Evolutionary conservation across 2,888 invertebrate species (phyloP).

Genomic region (Herminia tarsipennalis): DNA sequence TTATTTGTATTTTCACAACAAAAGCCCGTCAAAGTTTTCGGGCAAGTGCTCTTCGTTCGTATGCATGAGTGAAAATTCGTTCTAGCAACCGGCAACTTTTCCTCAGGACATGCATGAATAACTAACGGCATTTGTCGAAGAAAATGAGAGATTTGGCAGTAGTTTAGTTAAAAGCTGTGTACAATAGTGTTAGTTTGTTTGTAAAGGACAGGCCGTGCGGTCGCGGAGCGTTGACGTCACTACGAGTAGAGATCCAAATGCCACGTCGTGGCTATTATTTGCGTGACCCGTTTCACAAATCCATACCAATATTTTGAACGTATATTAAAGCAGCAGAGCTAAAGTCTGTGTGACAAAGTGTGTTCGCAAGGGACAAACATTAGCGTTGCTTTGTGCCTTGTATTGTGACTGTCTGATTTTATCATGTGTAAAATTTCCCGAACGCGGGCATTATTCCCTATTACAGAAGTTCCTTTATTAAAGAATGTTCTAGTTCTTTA

Average conservation of each 20-base stretch:
- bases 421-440: too few species aligned
- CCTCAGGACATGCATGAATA: constrained; percentile 63
- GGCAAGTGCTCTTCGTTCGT: constrained; percentile 35
- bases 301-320: too few species aligned
- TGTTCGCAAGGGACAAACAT: too few species aligned
- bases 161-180: constrained; percentile 61
- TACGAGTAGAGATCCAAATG: constrained; percentile 20
- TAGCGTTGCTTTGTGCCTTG: too few species aligned
- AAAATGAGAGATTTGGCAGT: constrained; percentile 61
- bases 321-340: too few species aligned
- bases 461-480: too few species aligned
- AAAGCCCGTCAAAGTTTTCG: constrained; percentile 39
- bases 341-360: too few species aligned
- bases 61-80: constrained; percentile 45
- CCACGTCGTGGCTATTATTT: constrained; percentile 50
- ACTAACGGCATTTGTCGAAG: constrained; percentile 62
- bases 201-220: constrained; percentile 43
- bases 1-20: constrained; percentile 19
- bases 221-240: neutral
- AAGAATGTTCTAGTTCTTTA: too few species aligned
- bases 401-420: too few species aligned
- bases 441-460: too few species aligned
- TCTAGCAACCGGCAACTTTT: constrained; percentile 46
- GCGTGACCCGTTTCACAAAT: constrained; percentile 41
- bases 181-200: constrained; percentile 49